Evolutionary conservation across 2,888 invertebrate species (phyloP).

Genomic region (Anaspis maculata): DNA sequence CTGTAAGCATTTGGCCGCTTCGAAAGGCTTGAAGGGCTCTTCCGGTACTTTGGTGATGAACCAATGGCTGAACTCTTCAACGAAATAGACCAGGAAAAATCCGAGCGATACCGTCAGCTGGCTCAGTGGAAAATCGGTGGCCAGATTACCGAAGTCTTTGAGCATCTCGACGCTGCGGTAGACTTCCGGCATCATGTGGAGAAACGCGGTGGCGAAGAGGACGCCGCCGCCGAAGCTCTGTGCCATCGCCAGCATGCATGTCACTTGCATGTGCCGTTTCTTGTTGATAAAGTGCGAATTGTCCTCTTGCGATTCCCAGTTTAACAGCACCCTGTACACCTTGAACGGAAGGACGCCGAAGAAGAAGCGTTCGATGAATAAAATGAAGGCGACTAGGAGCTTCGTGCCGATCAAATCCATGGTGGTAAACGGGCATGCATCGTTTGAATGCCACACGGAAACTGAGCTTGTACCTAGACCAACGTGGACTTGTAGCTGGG

Average conservation of each 20-base stretch:
- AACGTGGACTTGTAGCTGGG: no score
- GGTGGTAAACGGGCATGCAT: no score
- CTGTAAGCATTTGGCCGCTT: constrained; percentile 2
- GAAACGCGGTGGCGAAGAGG: constrained; percentile 49
- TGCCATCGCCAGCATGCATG: constrained; percentile 35
- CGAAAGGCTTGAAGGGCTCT: constrained; percentile 12
- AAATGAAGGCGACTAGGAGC: constrained; percentile 42
- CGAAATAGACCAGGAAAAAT: constrained; percentile 48
- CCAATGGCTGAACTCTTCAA: constrained; percentile 46
- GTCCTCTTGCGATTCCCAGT: constrained; percentile 34
- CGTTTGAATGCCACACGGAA: no score
- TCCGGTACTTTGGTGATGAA: constrained; percentile 29
- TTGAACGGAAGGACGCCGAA: constrained; percentile 47
- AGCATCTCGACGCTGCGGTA: constrained; percentile 39
- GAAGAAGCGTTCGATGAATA: constrained; percentile 42
- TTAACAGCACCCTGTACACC: constrained; percentile 37
- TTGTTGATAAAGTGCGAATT: constrained; percentile 29
- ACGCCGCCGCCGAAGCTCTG: constrained; percentile 50
- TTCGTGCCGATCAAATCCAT: constrained; percentile 43
- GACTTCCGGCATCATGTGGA: constrained; percentile 51
- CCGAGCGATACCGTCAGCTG: constrained; percentile 47
- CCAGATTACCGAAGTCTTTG: constrained; percentile 28
- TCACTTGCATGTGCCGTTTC: constrained; percentile 32
- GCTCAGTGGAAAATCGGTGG: constrained; percentile 40
- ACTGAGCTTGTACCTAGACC: no score